Base-by-base conservation (phyloP, 2,113 vertebrate species). In the Pedetes capensis region DNA sequence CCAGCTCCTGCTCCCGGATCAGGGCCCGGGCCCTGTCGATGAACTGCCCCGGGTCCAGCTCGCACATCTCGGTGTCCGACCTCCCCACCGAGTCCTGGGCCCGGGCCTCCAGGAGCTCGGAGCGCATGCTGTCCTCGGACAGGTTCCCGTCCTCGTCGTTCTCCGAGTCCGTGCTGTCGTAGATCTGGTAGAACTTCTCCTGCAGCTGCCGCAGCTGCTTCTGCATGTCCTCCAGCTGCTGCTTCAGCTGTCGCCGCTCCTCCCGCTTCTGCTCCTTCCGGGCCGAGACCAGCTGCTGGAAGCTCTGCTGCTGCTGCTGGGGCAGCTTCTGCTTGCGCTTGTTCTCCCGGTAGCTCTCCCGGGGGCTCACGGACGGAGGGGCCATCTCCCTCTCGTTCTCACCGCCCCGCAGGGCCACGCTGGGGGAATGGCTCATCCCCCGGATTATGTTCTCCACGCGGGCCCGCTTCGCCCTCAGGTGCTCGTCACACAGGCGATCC, bases 151-250 rank as follows among this genome's bases (percentile, higher is more conserved):
- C 99, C 97, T 99, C 99, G 63, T 99, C 99, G 94, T 99, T 99
- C 97, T 99, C 99, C 0, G 99, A 99, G 97, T 99, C 99, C 0
- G 99, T 99, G 98, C 99, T 99, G 98, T 99, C 99, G 1, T 99
- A 99, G 98, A 99, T 99, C 97, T 99, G 99, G 98, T 99, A 99
- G 98, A 99, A 99, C 98, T 99, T 99, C 94, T 99, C 99, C 98
- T 99, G 99, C 98, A 99, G 99, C 98, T 99, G 99, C 87, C 99
- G 99, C 96, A 99, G 99, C 98, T 99, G 99, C 97, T 99, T 99
- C 99, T 99, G 99, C 99, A 99, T 99, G 99, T 99, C 99, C 97
- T 99, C 99, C 98, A 99, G 99, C 97, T 99, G 99, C 97, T 99
- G 99, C 96, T 99, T 99, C 98, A 99, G 99, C 98, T 99, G 99